Evolutionary conservation across 2,797 vertebrate species (phyloP).

Genomic region (Parambassis ranga): DNA sequence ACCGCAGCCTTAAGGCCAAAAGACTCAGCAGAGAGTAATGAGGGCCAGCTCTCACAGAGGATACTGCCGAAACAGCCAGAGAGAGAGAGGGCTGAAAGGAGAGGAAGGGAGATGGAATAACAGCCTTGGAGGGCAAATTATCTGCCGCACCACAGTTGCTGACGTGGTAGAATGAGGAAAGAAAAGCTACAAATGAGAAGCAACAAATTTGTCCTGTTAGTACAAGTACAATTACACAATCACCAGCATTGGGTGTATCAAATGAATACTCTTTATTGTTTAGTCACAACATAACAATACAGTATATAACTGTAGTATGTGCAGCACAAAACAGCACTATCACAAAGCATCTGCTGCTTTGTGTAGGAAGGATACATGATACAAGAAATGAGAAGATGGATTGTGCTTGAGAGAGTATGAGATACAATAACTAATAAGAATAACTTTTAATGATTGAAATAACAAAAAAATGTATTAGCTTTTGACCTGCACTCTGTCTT

Average conservation of each 20-base stretch:
- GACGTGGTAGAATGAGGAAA: slow-evolving; percentile 27
- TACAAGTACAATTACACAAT: not conserved
- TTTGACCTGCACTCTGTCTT: too few relatives aligned
- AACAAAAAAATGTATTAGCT: too few relatives aligned
- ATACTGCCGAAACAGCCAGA: slow-evolving; percentile 42
- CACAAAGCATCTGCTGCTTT: too few relatives aligned
- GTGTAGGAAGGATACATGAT: too few relatives aligned
- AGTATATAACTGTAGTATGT: not conserved
- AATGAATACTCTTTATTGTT: not conserved
- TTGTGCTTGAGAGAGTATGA: too few relatives aligned
- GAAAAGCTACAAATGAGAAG: slow-evolving; percentile 41
- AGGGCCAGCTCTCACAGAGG: slow-evolving; percentile 57
- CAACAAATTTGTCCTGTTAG: slow-evolving; percentile 1
- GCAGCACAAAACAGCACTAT: too few relatives aligned
- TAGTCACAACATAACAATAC: not conserved
- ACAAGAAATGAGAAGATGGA: not conserved
- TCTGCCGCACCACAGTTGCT: slow-evolving; percentile 26
- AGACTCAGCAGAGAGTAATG: slow-evolving; percentile 68
- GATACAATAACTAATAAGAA: too few relatives aligned
- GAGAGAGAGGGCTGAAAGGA: not conserved
- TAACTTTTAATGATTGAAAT: too few relatives aligned
- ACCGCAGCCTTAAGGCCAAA: slow-evolving; percentile 65
- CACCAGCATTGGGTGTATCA: not conserved
- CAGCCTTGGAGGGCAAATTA: slow-evolving; percentile 56
- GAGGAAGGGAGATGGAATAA: slow-evolving; percentile 19